These are phyloP conservation scores for Allobates femoralis DNA, from an alignment of 2,797 vertebrate species.

Conservation along the genomic window DNA sequence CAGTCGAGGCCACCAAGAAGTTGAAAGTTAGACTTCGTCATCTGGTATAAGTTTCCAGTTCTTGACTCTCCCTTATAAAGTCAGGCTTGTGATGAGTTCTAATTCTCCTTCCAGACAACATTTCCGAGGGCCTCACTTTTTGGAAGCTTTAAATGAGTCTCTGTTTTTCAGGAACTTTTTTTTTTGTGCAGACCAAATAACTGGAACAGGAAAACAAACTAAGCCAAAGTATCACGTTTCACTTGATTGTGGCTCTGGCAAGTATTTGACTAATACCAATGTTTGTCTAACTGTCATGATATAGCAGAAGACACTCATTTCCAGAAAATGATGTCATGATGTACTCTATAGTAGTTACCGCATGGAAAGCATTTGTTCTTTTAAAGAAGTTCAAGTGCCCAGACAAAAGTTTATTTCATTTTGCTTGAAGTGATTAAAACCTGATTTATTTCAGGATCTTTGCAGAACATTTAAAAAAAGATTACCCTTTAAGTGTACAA, in stretches of 20 bases:
- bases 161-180: conserved; percentile 34
- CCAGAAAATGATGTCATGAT: conserved; percentile 51
- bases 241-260: conserved; percentile 57
- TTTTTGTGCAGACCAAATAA: conserved; percentile 46
- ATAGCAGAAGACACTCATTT: conserved; percentile 42
- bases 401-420: conserved; percentile 35
- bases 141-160: conserved; percentile 49
- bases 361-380: conserved; percentile 33
- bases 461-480: background rate
- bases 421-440: background rate
- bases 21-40: conserved; percentile 47
- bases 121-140: conserved; percentile 52
- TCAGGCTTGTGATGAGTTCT: conserved; percentile 30
- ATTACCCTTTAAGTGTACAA: background rate
- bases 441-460: conserved; percentile 1
- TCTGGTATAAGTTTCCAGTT: conserved; percentile 60
- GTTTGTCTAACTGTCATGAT: conserved; percentile 48
- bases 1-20: conserved; percentile 46
- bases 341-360: conserved; percentile 22
- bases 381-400: background rate
- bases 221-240: conserved; percentile 51
- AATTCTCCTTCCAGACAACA: conserved; percentile 56
- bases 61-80: conserved; percentile 25
- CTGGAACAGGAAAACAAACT: conserved; percentile 53
- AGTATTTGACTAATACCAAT: conserved; percentile 43